phyloP scores from a whole-genome alignment of 2,113 vertebrate genomes.

The Cyanistes caeruleus region DNA sequence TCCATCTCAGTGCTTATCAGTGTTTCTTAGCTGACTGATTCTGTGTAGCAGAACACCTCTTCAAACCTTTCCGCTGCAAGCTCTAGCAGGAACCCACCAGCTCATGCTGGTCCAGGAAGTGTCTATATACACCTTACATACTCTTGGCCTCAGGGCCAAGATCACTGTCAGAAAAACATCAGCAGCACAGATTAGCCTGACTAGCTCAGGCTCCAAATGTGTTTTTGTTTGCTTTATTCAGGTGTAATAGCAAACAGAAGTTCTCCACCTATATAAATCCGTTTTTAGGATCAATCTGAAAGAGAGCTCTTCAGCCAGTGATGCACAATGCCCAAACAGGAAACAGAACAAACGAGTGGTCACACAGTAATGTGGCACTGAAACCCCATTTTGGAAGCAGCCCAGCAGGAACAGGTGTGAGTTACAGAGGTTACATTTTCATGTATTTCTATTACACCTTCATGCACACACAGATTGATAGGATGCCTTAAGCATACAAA shows the following conservation, averaged over 20 bases:
- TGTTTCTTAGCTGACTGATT: neutral
- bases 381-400: neutral
- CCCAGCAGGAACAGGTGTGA: neutral
- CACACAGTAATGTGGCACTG: neutral
- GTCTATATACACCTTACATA: rapidly evolving
- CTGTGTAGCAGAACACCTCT: neutral
- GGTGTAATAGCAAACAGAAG: neutral
- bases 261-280: neutral
- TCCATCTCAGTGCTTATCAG: neutral
- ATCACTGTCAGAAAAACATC: neutral
- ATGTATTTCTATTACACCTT: neutral
- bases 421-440: neutral
- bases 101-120: neutral
- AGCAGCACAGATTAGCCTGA: neutral
- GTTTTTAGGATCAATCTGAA: neutral
- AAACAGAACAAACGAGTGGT: neutral
- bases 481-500: neutral
- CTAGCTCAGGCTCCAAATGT: neutral
- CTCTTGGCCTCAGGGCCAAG: neutral
- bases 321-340: neutral
- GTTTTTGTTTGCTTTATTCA: neutral
- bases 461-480: neutral
- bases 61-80: neutral
- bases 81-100: neutral
- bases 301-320: neutral